Evolutionary conservation across 2,113 vertebrate genomes (phyloP).

Genomic region (Tonatia bakeri): DNA sequence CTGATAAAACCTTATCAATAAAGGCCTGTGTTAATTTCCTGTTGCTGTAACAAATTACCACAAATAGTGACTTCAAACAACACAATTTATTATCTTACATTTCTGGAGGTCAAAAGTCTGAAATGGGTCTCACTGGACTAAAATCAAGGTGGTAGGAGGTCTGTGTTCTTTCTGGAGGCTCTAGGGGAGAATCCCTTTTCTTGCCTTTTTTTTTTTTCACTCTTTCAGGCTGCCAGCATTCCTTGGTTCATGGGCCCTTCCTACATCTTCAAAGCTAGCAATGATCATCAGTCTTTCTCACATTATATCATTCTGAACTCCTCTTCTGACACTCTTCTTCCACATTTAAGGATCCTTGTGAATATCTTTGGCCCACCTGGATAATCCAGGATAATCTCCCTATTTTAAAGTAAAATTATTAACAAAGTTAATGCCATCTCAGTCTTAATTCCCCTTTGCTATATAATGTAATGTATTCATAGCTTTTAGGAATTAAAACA

Average conservation of each 20-base stretch:
- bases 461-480: not conserved
- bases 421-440: not conserved
- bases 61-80: not conserved
- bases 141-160: not conserved
- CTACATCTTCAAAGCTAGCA: not conserved
- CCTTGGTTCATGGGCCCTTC: not conserved
- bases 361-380: not conserved
- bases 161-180: not conserved
- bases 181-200: not conserved
- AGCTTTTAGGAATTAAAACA: not conserved
- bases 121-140: not conserved
- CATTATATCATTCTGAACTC: not conserved
- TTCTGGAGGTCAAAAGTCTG: not conserved
- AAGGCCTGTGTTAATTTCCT: not conserved
- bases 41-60: not conserved
- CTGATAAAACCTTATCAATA: not conserved
- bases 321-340: not conserved
- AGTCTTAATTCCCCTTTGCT: not conserved
- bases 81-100: not conserved
- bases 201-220: not conserved
- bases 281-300: not conserved
- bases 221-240: not conserved
- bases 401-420: not conserved
- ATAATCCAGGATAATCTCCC: not conserved
- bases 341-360: not conserved